These are phyloP conservation scores for Junonia oenone DNA, from an alignment of 2,888 invertebrate genomes.

Conservation along the genomic window DNA sequence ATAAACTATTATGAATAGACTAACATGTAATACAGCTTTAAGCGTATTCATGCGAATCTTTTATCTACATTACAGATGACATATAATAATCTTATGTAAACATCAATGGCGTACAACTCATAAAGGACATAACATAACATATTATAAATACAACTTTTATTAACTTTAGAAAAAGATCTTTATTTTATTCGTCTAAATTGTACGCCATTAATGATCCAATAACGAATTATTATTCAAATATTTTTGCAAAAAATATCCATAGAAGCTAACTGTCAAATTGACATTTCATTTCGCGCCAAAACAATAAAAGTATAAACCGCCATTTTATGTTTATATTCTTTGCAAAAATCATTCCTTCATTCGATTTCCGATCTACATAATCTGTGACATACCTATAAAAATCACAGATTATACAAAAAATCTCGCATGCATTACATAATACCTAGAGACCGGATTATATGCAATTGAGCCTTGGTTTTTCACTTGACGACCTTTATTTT, in stretches of 20 bases:
- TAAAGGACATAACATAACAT: no score
- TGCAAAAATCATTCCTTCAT: neutral
- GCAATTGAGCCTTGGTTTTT: no score
- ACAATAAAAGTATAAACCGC: no score
- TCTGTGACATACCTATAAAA: neutral
- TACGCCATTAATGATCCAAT: neutral
- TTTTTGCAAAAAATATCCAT: neutral
- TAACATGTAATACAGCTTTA: neutral
- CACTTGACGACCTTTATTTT: no score
- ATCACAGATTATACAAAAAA: neutral
- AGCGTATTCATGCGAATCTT: neutral
- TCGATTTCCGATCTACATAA: neutral
- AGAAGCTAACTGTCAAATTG: neutral
- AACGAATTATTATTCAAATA: neutral
- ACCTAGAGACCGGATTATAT: no score
- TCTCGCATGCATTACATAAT: neutral
- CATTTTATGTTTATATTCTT: neutral
- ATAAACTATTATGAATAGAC: no score
- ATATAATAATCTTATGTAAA: neutral
- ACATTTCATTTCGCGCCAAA: neutral
- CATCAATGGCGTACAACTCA: neutral
- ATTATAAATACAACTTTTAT: neutral
- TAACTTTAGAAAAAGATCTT: no score
- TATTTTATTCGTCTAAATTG: neutral
- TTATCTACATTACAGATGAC: neutral